A percentile compares a stretch with the other conserved stretches of the same genome.
phyloP scores from a whole-genome alignment of 2,113 vertebrate genomes.

The Apodemus sylvaticus region DNA sequence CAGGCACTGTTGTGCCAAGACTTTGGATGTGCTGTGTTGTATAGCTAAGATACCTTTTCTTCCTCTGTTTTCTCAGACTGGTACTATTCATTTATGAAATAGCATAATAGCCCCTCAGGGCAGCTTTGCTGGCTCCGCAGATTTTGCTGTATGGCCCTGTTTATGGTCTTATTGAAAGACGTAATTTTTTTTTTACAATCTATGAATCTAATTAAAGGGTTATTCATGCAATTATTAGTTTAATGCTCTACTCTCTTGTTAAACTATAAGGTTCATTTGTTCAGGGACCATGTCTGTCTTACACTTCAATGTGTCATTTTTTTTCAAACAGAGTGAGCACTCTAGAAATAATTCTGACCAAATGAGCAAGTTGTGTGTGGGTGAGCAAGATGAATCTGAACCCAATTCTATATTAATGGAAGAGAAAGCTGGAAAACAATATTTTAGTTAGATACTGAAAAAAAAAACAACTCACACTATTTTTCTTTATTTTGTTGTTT shows the following conservation, averaged over 20 bases:
- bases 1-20: neutral
- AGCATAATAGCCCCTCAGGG: neutral
- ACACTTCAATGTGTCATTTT: slow-evolving; percentile 31
- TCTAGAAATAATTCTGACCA: slow-evolving; percentile 40
- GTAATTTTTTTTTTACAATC: slow-evolving; percentile 67
- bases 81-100: slow-evolving; percentile 43
- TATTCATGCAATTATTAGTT: slow-evolving; percentile 65
- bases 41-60: neutral
- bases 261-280: slow-evolving; percentile 51
- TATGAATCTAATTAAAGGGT: slow-evolving; percentile 65
- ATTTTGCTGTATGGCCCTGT: slow-evolving; percentile 62
- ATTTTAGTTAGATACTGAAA: neutral
- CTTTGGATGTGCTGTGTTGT: neutral
- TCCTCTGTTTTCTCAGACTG: slow-evolving; percentile 7
- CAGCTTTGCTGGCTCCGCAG: slow-evolving; percentile 50
- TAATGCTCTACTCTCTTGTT: slow-evolving; percentile 38
- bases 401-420: slow-evolving; percentile 8
- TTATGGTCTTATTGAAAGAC: slow-evolving; percentile 60
- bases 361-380: slow-evolving; percentile 8
- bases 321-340: slow-evolving; percentile 29
- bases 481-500: slow-evolving; percentile 10
- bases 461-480: neutral
- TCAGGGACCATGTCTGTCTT: neutral
- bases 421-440: slow-evolving; percentile 18
- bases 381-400: slow-evolving; percentile 33